Conservation (phyloP, 1,140 invertebrate genomes). For the Trachelipus rathkii region DNA sequence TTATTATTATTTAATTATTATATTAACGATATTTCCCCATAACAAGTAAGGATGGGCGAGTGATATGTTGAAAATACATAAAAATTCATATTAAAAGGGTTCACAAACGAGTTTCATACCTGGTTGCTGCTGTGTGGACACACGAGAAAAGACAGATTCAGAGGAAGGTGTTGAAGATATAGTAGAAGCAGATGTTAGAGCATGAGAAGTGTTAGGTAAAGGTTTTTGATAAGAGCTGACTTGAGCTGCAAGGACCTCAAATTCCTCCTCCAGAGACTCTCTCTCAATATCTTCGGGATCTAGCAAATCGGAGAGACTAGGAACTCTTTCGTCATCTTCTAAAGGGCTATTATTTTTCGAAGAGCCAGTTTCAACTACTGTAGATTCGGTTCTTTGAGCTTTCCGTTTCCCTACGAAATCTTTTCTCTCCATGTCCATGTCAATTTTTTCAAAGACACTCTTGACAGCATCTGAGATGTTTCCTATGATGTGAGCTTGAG, state of each 20-base stretch:
- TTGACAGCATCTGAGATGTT: slow-evolving; percentile 33
- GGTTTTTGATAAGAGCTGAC: slow-evolving; percentile 23
- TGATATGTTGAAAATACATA: too few relatives aligned
- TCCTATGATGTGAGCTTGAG: slow-evolving; percentile 25
- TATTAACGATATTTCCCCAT: too few relatives aligned
- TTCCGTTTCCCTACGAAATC: neutral
- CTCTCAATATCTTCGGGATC: slow-evolving; percentile 42
- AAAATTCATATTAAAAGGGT: slow-evolving; percentile 19
- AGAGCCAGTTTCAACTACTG: slow-evolving; percentile 30
- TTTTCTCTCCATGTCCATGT: neutral
- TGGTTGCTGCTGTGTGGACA: slow-evolving; percentile 34
- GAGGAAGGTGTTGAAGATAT: slow-evolving; percentile 26
- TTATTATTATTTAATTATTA: too few relatives aligned
- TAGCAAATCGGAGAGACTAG: slow-evolving; percentile 41
- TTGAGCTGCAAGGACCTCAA: slow-evolving; percentile 40
- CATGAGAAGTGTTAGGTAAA: slow-evolving; percentile 35
- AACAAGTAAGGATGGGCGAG: neutral
- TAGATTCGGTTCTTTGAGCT: slow-evolving; percentile 33
- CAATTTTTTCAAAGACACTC: slow-evolving; percentile 28
- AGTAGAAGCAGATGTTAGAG: slow-evolving; percentile 18
- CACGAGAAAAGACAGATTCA: slow-evolving; percentile 20
- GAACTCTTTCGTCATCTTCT: slow-evolving; percentile 29
- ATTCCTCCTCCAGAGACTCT: slow-evolving; percentile 44
- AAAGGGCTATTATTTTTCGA: slow-evolving; percentile 36
- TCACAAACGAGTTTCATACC: slow-evolving; percentile 43